Evolutionary conservation across 2,888 invertebrate genomes (phyloP), one percentile per base, ranked within the genome.

Genomic region (Caenorhabditis plicata): DNA sequence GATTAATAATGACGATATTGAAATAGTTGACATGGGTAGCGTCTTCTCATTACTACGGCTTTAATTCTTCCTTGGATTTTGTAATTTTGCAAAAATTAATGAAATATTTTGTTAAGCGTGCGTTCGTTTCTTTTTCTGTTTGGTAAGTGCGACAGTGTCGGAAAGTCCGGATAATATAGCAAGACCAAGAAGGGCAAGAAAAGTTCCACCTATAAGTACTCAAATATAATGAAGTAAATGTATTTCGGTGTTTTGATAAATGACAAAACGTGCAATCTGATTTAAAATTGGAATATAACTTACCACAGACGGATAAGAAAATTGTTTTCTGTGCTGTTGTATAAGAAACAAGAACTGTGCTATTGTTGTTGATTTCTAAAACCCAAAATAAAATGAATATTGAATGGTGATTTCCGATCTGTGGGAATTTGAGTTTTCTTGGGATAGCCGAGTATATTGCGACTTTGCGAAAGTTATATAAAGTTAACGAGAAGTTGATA

Each of bases 161-260:
- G 61, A 61, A 11, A 61, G 42, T n/a, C 61, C 61, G 25, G 54
- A 53, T 19, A 61, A 47, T n/a, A 61, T 55, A 1, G 61, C 61
- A 19, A 61, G 40, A 20, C 54, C 55, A 15, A 61, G 40, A 17
- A 61, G 47, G 4, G 55, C 44, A 5, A 61, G 47, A 47, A 61
- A 61, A 8, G 61, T 55, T 15, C 61, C 61, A 2, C 48, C 48
- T 48, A 32, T 2, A 35, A 35, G 8, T 15, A 33, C 15, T 22
- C 2, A 26, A 32, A 2, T 15, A 7, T 27, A 4, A 17, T 2
- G 7, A 2, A 5, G 29, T 11, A 17, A 11, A 5, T 11, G 29
- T 13, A 32, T n/a, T 19, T 44, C 50, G 7, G 29, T 35, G 29
- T 22, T 35, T n/a, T n/a, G n/a, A n/a, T n/a, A n/a, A n/a, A n/a